A percentile compares a stretch with the other conserved stretches of the same genome.
phyloP scores from a whole-genome alignment of 2,888 invertebrate species.

The Achlya flavicornis region DNA sequence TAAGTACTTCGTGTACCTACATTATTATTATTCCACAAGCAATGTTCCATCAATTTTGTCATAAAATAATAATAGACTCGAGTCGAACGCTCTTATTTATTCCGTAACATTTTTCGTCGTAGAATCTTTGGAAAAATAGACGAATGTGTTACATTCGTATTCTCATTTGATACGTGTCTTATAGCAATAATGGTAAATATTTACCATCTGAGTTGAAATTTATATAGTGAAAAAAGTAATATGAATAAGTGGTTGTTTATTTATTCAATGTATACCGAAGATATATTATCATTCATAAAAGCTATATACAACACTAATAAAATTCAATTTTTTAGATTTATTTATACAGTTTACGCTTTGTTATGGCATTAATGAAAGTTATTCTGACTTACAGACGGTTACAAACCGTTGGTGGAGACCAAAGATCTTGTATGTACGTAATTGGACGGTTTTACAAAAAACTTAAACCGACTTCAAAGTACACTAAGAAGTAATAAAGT shows the following conservation, averaged over 20 bases:
- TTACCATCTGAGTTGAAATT: not conserved
- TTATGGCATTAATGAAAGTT: too few relatives aligned
- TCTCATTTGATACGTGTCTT: slow-evolving; percentile 1
- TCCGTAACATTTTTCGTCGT: slow-evolving; percentile 35
- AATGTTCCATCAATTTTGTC: slow-evolving; percentile 3
- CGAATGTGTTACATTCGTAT: slow-evolving; percentile 9
- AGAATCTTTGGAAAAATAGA: slow-evolving; percentile 25
- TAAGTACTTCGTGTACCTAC: not conserved
- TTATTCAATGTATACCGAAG: not conserved
- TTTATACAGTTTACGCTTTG: too few relatives aligned
- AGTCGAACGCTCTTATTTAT: slow-evolving; percentile 24
- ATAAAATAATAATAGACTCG: slow-evolving; percentile 7
- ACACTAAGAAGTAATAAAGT: too few relatives aligned
- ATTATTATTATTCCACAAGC: not conserved
- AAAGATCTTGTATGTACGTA: too few relatives aligned
- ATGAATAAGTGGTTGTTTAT: not conserved
- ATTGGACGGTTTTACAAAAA: too few relatives aligned
- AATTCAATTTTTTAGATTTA: not conserved
- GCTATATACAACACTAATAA: not conserved
- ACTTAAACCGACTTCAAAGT: too few relatives aligned
- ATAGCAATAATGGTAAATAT: not conserved
- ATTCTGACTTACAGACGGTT: too few relatives aligned
- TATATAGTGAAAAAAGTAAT: not conserved
- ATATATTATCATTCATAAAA: not conserved
- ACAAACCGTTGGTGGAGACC: too few relatives aligned